phyloP scores from a whole-genome alignment of 2,888 invertebrate genomes.

The Hoplodrina ambigua region DNA sequence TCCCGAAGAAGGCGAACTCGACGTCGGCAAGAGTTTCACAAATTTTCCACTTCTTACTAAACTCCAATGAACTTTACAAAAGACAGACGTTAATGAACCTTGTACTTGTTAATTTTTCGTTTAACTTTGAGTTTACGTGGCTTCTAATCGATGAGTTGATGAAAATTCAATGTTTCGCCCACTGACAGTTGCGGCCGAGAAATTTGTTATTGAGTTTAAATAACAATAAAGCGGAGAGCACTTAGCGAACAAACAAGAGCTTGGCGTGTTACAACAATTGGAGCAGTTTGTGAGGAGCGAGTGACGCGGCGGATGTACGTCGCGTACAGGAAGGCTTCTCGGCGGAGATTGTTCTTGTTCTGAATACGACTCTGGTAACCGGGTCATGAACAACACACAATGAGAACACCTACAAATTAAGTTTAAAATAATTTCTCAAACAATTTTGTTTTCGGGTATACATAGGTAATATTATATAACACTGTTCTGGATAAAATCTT shows the following conservation, averaged over 20 bases:
- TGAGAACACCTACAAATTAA: slow-evolving; percentile 15
- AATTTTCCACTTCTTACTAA: slow-evolving; percentile 70
- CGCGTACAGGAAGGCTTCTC: slow-evolving; percentile 46
- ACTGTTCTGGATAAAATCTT: not conserved
- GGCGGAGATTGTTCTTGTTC: slow-evolving; percentile 28
- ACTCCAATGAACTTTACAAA: slow-evolving; percentile 73
- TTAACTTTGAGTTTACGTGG: slow-evolving; percentile 75
- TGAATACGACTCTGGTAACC: slow-evolving; percentile 38
- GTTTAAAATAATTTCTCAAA: slow-evolving; percentile 12
- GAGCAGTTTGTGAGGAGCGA: slow-evolving; percentile 39
- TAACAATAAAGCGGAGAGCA: slow-evolving; percentile 46
- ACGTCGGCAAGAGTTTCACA: slow-evolving; percentile 55
- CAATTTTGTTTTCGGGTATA: not conserved
- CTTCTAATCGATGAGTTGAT: slow-evolving; percentile 73
- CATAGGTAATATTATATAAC: slow-evolving; percentile 1
- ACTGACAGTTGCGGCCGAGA: slow-evolving; percentile 32
- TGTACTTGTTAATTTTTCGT: slow-evolving; percentile 78
- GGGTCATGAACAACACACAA: slow-evolving; percentile 34
- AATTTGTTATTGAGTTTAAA: slow-evolving; percentile 54
- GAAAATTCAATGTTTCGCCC: slow-evolving; percentile 66
- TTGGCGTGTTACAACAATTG: slow-evolving; percentile 41
- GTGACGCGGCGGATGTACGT: slow-evolving; percentile 46
- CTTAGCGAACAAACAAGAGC: slow-evolving; percentile 41
- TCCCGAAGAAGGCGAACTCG: slow-evolving; percentile 59
- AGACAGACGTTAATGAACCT: slow-evolving; percentile 81